phyloP scores from a whole-genome alignment of 2,797 vertebrate genomes.

The Parambassis ranga region DNA sequence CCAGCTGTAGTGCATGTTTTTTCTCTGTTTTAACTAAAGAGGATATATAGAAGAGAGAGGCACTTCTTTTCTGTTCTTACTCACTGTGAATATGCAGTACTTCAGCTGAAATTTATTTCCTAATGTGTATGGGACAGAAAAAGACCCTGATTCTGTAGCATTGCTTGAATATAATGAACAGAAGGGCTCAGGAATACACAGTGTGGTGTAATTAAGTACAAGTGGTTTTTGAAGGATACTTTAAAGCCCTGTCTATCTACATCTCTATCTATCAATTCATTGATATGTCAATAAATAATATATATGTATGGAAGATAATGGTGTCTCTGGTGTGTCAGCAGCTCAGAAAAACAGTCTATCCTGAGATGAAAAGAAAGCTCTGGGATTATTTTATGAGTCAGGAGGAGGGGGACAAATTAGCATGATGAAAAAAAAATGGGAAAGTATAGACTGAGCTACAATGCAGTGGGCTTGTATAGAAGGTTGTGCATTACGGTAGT shows the following conservation, averaged over 20 bases:
- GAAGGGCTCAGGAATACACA: not conserved
- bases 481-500: not conserved
- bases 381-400: constrained; percentile 29
- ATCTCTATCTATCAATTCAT: too few species aligned
- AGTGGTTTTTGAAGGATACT: not conserved
- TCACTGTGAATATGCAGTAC: not conserved
- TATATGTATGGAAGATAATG: too few species aligned
- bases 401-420: constrained; percentile 11
- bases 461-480: not conserved
- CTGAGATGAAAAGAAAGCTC: constrained; percentile 30
- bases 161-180: too few species aligned
- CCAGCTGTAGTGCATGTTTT: not conserved
- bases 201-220: not conserved
- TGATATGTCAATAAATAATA: too few species aligned
- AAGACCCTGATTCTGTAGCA: too few species aligned
- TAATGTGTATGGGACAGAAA: not conserved
- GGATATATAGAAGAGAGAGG: not conserved
- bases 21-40: not conserved
- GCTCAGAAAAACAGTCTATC: not conserved
- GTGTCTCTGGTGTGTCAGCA: constrained; percentile 13
- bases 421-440: constrained; percentile 21
- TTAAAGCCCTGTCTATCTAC: constrained; percentile 17
- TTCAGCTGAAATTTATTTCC: not conserved
- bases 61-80: not conserved
- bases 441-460: not conserved